Percentiles rank a stretch among this genome's conserved stretches.
Evolutionary conservation across 2,113 vertebrate species (phyloP).

Genomic region (Carassius auratus): DNA sequence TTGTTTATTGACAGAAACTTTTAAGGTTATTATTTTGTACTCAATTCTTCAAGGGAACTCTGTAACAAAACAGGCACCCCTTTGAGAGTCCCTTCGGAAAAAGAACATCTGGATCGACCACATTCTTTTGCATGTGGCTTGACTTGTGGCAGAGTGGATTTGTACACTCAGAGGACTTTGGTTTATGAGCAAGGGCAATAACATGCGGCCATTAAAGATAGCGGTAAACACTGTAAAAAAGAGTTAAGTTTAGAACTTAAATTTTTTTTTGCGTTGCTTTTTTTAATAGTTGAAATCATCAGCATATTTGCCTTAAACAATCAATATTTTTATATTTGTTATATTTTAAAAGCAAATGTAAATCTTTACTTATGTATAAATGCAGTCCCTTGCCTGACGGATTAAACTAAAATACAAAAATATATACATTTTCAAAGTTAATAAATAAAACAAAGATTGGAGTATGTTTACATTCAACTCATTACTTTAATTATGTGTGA

Average conservation of each 20-base stretch:
- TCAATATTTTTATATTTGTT: not conserved
- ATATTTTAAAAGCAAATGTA: not conserved
- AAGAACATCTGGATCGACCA: conserved; percentile 21
- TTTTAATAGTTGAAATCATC: not conserved
- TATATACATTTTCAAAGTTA: no score
- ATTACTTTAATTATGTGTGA: not conserved
- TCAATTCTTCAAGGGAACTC: conserved; percentile 11
- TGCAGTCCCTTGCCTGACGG: not conserved
- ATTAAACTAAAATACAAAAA: no score
- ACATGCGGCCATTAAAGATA: not conserved
- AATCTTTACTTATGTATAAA: not conserved
- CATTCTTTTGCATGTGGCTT: conserved; percentile 36
- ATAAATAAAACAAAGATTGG: not conserved
- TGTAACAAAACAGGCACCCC: conserved; percentile 26
- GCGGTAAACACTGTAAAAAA: not conserved
- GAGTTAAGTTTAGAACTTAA: not conserved
- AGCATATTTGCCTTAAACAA: not conserved
- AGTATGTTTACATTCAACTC: not conserved
- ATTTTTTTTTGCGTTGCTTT: not conserved
- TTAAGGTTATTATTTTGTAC: not conserved
- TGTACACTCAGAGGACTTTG: conserved; percentile 29
- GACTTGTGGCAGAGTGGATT: conserved; percentile 18
- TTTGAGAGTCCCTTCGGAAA: not conserved
- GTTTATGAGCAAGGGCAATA: conserved; percentile 4
- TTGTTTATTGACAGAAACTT: not conserved